Evolutionary conservation across 2,113 vertebrate species (phyloP).

Genomic region (Zosterops lateralis): DNA sequence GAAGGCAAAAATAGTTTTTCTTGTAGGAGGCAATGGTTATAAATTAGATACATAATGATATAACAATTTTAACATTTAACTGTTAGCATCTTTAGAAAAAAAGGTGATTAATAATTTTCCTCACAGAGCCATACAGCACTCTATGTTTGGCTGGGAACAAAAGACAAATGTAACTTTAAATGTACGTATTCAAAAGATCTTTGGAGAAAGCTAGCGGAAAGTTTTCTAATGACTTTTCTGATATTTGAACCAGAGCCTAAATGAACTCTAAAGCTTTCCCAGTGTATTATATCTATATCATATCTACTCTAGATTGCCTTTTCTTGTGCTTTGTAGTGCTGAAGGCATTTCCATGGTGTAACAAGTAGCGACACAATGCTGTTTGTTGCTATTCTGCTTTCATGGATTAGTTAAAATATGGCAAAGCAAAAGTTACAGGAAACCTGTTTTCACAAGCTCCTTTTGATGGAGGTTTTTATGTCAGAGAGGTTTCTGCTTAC

Average conservation of each 20-base stretch:
- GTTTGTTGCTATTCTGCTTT: not conserved
- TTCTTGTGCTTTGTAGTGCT: not conserved
- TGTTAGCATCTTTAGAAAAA: not conserved
- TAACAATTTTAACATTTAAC: not conserved
- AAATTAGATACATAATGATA: not conserved
- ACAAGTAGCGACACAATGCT: not conserved
- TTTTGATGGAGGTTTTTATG: not conserved
- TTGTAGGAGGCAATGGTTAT: not conserved
- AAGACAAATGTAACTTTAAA: not conserved
- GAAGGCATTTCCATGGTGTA: not conserved
- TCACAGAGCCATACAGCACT: not conserved
- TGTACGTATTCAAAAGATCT: not conserved
- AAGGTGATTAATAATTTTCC: not conserved
- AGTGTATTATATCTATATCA: not conserved
- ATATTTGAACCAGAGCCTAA: not conserved
- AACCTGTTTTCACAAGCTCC: not conserved
- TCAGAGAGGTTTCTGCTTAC: not conserved
- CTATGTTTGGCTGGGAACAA: not conserved
- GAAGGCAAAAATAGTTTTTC: not conserved
- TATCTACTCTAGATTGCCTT: not conserved
- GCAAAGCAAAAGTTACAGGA: not conserved
- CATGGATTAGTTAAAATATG: not conserved
- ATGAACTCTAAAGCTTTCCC: not conserved
- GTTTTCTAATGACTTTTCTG: not conserved
- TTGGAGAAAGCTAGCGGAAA: not conserved